phyloP scores from a whole-genome alignment of 2,888 invertebrate genomes.

The Eristalis intricaria region DNA sequence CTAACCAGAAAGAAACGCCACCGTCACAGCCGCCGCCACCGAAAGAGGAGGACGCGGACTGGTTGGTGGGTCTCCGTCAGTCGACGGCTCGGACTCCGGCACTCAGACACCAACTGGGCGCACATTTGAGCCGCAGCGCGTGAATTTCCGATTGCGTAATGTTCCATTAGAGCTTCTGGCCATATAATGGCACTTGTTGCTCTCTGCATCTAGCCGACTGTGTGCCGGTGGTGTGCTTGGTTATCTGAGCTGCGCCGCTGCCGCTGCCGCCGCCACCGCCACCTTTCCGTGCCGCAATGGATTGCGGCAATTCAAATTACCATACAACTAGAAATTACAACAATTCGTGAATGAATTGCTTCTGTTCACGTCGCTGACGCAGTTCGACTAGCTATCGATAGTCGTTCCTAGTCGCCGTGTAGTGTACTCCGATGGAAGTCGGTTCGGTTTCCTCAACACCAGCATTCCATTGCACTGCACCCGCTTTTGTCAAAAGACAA shows the following conservation, averaged over 20 bases:
- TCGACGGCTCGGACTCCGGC: conserved; percentile 28
- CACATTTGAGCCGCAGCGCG: conserved; percentile 60
- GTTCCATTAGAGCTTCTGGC: conserved; percentile 69
- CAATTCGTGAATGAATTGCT: conserved; percentile 71
- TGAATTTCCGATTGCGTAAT: conserved; percentile 72
- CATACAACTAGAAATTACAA: conserved; percentile 69
- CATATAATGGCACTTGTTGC: conserved; percentile 69
- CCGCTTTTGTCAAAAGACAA: background rate
- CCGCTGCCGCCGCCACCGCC: background rate
- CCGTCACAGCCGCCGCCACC: conserved; percentile 28
- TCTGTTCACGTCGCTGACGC: conserved; percentile 65
- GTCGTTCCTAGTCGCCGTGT: background rate
- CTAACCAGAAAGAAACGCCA: conserved; percentile 59
- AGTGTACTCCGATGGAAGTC: background rate
- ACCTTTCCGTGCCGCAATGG: conserved; percentile 6
- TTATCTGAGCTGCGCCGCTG: conserved; percentile 29
- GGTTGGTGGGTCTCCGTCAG: conserved; percentile 29
- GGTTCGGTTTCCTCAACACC: background rate
- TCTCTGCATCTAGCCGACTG: background rate
- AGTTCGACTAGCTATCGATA: conserved; percentile 31
- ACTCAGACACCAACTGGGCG: conserved; percentile 51
- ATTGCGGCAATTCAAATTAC: conserved; percentile 64
- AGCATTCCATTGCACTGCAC: background rate
- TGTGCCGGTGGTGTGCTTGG: conserved; percentile 15
- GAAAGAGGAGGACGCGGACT: conserved; percentile 10